A percentile compares a stretch with the other conserved stretches of the same genome.
Conservation (phyloP, 2,888 invertebrate species). For the Athalia cordata region DNA sequence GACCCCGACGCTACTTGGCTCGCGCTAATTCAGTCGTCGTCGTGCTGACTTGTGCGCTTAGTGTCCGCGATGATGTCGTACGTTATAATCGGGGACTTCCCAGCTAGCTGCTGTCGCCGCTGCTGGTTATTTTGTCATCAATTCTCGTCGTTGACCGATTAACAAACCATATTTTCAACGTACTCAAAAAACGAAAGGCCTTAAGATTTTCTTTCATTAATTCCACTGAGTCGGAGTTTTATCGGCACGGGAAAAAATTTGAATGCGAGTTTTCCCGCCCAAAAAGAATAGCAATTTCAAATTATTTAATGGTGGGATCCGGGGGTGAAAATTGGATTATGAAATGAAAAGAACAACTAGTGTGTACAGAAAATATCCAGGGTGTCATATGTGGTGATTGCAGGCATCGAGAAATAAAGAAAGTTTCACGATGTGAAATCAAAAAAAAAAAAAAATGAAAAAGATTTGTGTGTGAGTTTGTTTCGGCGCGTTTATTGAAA, state of each 20-base stretch:
- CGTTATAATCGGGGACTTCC: not conserved
- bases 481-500: no score
- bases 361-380: not conserved
- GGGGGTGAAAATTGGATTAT: no score
- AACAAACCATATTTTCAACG: no score
- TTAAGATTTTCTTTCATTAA: no score
- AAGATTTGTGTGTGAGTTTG: not conserved
- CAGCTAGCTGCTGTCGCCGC: not conserved
- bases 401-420: not conserved
- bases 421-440: not conserved
- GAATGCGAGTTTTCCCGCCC: no score
- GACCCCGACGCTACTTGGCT: conserved; percentile 57
- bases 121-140: not conserved
- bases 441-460: not conserved
- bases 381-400: not conserved
- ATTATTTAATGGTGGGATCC: no score
- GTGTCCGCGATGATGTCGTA: conserved; percentile 19
- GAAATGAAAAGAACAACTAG: not conserved
- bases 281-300: no score
- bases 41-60: not conserved
- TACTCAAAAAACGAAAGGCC: no score
- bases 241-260: no score
- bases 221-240: no score
- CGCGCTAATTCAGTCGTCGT: conserved; percentile 67
- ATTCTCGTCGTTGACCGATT: not conserved